Evolutionary conservation across 1,140 invertebrate species (phyloP), one percentile per base, ranked within the genome.

Genomic region (Zaprionus ornatus): DNA sequence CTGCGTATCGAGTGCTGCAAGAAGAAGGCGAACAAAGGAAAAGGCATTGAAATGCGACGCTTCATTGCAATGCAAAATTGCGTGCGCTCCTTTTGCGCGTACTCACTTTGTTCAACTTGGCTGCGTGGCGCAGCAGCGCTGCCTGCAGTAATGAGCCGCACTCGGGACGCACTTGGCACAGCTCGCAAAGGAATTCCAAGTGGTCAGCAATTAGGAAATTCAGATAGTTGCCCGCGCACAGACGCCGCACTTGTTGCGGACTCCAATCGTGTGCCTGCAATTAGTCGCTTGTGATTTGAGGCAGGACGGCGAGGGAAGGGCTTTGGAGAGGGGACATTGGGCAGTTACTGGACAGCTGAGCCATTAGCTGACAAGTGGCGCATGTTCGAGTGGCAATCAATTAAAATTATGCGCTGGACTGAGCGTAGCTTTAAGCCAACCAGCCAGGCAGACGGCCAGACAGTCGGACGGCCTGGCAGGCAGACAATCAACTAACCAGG

Each of bases 151-250:
- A 91, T 79, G 91, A 91, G 85, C 79, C 79, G 81, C 77, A 87
- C 75, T 84, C 75, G 60, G 74, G 74, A 66, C 80, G 82, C 74
- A 80, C 85, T 91, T 90, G 78, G 77, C 82, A 90, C 45, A 92
- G 87, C 77, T 85, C 79, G 78, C 91, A 76, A 80, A 92, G 78
- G 80, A 92, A 92, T 79, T 80, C 80, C 74, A 92, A 91, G 84
- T 92, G 79, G 78, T 92, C 91, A 70, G 88, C 80, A 91, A 92
- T 92, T 91, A 92, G 85, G 78, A 92, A 90, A 91, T 91, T 92
- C 79, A 92, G 68, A 85, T 91, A 84, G 48, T 82, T 78, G 65
- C 77, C 84, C 23, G 67, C 70, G 75, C 80, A 87, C 72, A 92
- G 61, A 10, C 84, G 78, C 50, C 75, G 80, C 80, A 92, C 91